Evolutionary conservation across 1,140 invertebrate species (phyloP), one percentile per base, ranked within the genome.

Genomic region (Thrips palmi): DNA sequence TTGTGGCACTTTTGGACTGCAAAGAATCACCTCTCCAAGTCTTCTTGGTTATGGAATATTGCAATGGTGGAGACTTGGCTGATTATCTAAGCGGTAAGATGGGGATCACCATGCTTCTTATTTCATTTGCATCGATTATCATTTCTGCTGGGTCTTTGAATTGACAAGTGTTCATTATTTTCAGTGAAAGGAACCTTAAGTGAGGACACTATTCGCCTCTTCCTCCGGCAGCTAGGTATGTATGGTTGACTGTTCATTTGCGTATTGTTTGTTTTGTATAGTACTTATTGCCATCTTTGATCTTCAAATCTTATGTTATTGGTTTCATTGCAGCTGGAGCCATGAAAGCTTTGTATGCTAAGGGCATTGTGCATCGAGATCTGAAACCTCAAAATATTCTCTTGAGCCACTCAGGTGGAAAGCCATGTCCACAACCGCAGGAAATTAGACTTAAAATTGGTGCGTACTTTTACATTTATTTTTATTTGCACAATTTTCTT

Each of bases 31-130:
- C 76, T 47, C 74, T 81, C 48, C 79, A 93, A 68, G 89, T 97
- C 40, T 94, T 84, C 66, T 71, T 97, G 45, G 87, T 97, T 48
- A 97, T 97, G 89, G 92, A 93, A 71, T 98, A 92, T 61, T 98
- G 93, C 63, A 98, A 98, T 73, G 92, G 92, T 31, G 93, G 93
- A 8, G 93, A 98, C 63, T 65, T 99, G 53, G 91, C 91, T 19
- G 94, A 99, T 67, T 98, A 97, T 66, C 66, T 99, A 42, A 72
- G 74, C 52, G 75, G 82, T 70, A 73, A 73, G 65, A 58, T 37
- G 12, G 19, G 3, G 20, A 33, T 36, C 20, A 23, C 41, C 32
- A 18, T 39, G 23, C 20, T 23, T 37, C 17, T 35, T 31, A 29
- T 7, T 2, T 29, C n/a, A n/a, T n/a, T n/a, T n/a, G n/a, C n/a